Percentiles rank a stretch among this genome's conserved stretches.
Conservation (phyloP, 2,888 invertebrate genomes). For the Gibbula magus region DNA sequence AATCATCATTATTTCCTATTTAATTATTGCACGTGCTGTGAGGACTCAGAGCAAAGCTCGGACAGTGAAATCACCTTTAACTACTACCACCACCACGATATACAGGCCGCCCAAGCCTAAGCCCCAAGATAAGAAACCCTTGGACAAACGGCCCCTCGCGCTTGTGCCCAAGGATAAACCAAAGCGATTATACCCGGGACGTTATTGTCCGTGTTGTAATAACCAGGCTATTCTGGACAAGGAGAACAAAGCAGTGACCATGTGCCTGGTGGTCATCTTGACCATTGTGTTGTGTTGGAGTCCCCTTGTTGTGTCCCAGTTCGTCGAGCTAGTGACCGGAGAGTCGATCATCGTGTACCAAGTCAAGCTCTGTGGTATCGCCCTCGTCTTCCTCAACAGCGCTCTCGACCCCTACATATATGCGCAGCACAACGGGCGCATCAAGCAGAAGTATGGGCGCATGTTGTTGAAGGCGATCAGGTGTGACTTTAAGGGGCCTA, state of each 20-base stretch:
- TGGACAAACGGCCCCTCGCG: not conserved
- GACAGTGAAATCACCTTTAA: not conserved
- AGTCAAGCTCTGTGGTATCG: constrained; percentile 66
- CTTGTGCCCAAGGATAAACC: not conserved
- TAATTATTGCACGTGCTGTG: constrained; percentile 56
- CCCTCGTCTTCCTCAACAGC: constrained; percentile 66
- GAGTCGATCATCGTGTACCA: constrained; percentile 65
- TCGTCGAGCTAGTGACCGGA: constrained; percentile 57
- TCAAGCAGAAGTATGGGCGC: constrained; percentile 51
- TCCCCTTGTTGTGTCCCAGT: constrained; percentile 61
- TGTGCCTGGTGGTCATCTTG: constrained; percentile 63
- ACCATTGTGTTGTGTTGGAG: constrained; percentile 63
- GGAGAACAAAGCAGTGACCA: constrained; percentile 59
- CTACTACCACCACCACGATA: not conserved
- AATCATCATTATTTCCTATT: constrained; percentile 54
- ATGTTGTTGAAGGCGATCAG: constrained; percentile 40
- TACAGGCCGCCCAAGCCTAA: not conserved
- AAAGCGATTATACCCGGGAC: not conserved
- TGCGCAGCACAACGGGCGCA: constrained; percentile 56
- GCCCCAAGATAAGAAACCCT: constrained; percentile 4
- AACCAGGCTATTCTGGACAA: constrained; percentile 51
- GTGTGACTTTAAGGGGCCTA: constrained; percentile 31
- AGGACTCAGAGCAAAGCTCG: constrained; percentile 40
- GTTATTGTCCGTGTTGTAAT: constrained; percentile 41
- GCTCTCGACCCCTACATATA: constrained; percentile 66